A percentile compares a stretch with the other conserved stretches of the same genome.
Conservation (phyloP, 1,140 invertebrate species). For the Coboldia fuscipes region DNA sequence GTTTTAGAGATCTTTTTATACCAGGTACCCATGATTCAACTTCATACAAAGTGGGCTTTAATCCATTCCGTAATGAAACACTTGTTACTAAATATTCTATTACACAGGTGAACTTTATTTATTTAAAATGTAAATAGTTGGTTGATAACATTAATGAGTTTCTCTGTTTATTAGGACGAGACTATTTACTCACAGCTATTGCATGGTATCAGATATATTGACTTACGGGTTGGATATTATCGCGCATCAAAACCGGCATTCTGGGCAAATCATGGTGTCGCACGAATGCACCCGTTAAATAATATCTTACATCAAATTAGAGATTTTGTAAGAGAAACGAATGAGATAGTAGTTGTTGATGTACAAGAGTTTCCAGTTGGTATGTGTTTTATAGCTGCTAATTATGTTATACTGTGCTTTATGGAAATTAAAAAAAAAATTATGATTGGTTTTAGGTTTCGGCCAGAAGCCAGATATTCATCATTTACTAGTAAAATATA, state of each 20-base stretch:
- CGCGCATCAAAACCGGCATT: conserved; percentile 18
- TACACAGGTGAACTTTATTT: conserved; percentile 15
- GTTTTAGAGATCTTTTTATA: conserved; percentile 29
- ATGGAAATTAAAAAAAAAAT: background rate
- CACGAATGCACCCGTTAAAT: conserved; percentile 24
- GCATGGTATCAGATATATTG: conserved; percentile 33
- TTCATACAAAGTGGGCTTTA: conserved; percentile 25
- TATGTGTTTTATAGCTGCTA: conserved; percentile 8
- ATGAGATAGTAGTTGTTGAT: conserved; percentile 39
- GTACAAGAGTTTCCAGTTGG: conserved; percentile 36
- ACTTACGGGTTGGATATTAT: conserved; percentile 33
- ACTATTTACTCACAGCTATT: conserved; percentile 31
- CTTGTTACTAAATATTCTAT: conserved; percentile 25
- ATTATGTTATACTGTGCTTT: background rate
- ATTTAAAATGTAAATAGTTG: background rate
- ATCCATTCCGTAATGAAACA: conserved; percentile 13
- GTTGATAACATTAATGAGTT: background rate
- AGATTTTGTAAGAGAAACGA: conserved; percentile 30
- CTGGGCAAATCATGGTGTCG: conserved; percentile 31
- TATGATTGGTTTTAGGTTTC: conserved; percentile 16
- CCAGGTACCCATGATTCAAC: conserved; percentile 42
- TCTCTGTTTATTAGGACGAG: conserved; percentile 20
- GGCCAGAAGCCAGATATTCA: conserved; percentile 22
- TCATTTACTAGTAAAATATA: conserved; percentile 22
- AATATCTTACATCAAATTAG: conserved; percentile 27